Evolutionary conservation across 2,797 vertebrate genomes (phyloP).

Genomic region (Myotis pilosus): DNA sequence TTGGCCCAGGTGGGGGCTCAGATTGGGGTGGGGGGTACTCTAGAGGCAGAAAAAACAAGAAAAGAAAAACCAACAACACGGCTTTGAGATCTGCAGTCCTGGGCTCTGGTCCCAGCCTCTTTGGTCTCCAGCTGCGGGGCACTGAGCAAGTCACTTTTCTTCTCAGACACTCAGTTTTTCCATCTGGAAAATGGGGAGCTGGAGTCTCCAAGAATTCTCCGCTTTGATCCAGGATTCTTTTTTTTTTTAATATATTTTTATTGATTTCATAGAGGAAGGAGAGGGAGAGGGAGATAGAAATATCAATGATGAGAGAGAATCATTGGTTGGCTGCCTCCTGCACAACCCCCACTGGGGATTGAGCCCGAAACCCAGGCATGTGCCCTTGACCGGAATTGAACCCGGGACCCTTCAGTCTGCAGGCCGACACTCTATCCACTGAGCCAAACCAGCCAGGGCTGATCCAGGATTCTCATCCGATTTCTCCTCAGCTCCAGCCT

Average conservation of each 20-base stretch:
- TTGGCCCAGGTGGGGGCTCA: not conserved
- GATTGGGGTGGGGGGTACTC: not conserved
- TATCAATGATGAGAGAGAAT: too few relatives aligned
- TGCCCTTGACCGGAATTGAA: too few relatives aligned
- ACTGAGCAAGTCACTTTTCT: not conserved
- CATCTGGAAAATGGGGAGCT: not conserved
- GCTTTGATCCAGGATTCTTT: not conserved
- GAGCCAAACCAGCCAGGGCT: too few relatives aligned
- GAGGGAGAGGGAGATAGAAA: too few relatives aligned
- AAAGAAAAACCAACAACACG: not conserved
- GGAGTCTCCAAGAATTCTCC: not conserved
- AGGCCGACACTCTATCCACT: too few relatives aligned
- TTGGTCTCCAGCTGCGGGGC: not conserved
- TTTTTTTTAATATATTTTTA: too few relatives aligned
- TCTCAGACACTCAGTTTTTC: not conserved
- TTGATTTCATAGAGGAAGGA: too few relatives aligned
- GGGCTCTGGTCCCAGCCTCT: accelerated
- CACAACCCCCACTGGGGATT: too few relatives aligned
- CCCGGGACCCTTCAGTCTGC: too few relatives aligned
- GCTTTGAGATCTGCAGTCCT: not conserved
- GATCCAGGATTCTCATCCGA: not conserved
- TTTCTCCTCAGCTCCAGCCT: not conserved
- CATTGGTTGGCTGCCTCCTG: too few relatives aligned
- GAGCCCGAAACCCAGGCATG: too few relatives aligned
- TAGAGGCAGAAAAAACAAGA: not conserved